A percentile compares a stretch with the other conserved stretches of the same genome.
These are phyloP conservation scores for Drosophila biarmipes DNA, from an alignment of 1,140 invertebrate species.

Conservation along the genomic window DNA sequence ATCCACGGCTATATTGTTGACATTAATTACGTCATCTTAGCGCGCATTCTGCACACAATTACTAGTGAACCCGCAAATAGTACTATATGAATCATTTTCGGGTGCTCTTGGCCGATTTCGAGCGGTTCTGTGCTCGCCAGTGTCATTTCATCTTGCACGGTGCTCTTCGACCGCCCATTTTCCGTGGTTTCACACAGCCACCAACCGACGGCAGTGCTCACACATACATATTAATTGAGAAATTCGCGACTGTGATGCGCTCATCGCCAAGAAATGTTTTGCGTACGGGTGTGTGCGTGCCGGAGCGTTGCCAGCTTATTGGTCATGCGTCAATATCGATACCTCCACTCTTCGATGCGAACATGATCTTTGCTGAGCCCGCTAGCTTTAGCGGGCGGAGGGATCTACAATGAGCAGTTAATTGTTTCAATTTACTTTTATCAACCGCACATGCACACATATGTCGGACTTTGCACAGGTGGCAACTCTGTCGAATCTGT, in stretches of 20 bases:
- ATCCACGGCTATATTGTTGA: constrained; percentile 66
- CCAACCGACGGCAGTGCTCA: constrained; percentile 12
- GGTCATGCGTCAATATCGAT: constrained; percentile 74
- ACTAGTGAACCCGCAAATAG: constrained; percentile 52
- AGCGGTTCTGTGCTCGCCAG: constrained; percentile 26
- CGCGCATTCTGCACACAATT: constrained; percentile 70
- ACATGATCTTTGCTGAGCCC: constrained; percentile 19
- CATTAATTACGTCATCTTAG: constrained; percentile 76
- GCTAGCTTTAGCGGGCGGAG: constrained; percentile 7
- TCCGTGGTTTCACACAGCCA: constrained; percentile 16
- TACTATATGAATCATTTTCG: constrained; percentile 68
- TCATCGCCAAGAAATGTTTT: constrained; percentile 75
- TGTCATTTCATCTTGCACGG: constrained; percentile 53
- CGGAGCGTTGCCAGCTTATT: constrained; percentile 75
- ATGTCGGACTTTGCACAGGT: constrained; percentile 30
- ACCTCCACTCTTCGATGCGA: constrained; percentile 49
- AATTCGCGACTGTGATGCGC: constrained; percentile 81
- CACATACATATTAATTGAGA: constrained; percentile 76
- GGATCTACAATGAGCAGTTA: neutral
- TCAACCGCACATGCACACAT: neutral
- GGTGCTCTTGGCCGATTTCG: constrained; percentile 64
- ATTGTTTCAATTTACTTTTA: neutral
- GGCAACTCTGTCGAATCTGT: constrained; percentile 50
- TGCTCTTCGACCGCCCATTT: constrained; percentile 13
- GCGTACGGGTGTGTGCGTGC: constrained; percentile 34